phyloP scores from a whole-genome alignment of 2,888 invertebrate species.

The Calameuta pallipes region DNA sequence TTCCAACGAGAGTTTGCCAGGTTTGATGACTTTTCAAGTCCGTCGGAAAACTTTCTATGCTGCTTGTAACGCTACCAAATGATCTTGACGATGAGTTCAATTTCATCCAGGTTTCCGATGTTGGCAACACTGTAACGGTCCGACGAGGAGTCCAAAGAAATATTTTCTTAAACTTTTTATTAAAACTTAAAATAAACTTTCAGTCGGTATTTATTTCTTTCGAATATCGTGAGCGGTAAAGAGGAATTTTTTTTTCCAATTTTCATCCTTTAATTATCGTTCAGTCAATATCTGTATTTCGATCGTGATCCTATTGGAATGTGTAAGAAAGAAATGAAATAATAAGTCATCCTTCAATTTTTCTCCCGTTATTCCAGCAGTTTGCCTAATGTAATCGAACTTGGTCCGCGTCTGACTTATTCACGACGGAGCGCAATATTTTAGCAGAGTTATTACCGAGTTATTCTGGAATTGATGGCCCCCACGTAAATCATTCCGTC shows the following conservation, averaged over 20 bases:
- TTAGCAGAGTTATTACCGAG: constrained; percentile 57
- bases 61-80: not conserved
- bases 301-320: not conserved
- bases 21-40: not conserved
- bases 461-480: constrained; percentile 59
- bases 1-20: not conserved
- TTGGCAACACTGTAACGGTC: not conserved
- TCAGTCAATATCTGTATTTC: not conserved
- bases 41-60: not conserved
- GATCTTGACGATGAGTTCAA: not conserved
- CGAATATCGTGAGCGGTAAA: not conserved
- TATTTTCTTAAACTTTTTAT: no score
- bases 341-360: not conserved
- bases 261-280: not conserved
- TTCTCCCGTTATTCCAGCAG: not conserved
- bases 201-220: not conserved
- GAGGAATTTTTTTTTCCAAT: constrained; percentile 3
- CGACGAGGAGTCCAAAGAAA: not conserved
- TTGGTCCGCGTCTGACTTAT: constrained; percentile 10
- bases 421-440: constrained; percentile 35
- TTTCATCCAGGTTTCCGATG: not conserved
- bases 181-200: not conserved
- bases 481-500: constrained; percentile 58
- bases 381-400: not conserved
- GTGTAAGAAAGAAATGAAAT: constrained; percentile 1